These are phyloP conservation scores for Cordilura impudica DNA, from an alignment of 2,888 invertebrate species.

Conservation along the genomic window DNA sequence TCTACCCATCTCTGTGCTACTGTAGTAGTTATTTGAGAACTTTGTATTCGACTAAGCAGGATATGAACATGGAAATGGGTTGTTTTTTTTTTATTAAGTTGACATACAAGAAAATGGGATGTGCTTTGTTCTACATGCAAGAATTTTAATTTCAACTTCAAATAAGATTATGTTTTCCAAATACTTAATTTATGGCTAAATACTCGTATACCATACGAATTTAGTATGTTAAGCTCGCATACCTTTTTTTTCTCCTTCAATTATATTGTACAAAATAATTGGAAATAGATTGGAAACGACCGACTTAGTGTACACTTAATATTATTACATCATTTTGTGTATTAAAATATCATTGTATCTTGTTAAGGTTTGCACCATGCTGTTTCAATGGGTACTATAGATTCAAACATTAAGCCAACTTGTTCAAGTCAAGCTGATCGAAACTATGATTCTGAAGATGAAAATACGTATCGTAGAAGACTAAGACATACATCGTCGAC, in stretches of 20 bases:
- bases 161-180: slow-evolving; percentile 22
- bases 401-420: slow-evolving; percentile 66
- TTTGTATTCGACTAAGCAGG: slow-evolving; percentile 43
- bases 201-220: no score
- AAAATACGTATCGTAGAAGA: slow-evolving; percentile 85
- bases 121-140: slow-evolving; percentile 16
- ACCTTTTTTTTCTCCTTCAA: no score
- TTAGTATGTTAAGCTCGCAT: neutral
- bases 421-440: slow-evolving; percentile 77
- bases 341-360: no score
- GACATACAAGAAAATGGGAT: neutral
- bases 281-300: no score
- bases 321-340: neutral
- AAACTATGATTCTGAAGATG: slow-evolving; percentile 90
- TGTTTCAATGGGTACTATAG: slow-evolving; percentile 78
- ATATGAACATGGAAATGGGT: slow-evolving; percentile 57
- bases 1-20: neutral
- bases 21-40: neutral
- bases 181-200: neutral
- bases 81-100: slow-evolving; percentile 61
- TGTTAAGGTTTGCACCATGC: slow-evolving; percentile 74
- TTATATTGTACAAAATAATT: no score
- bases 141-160: slow-evolving; percentile 50
- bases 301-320: neutral
- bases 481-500: slow-evolving; percentile 80